Base-by-base conservation (phyloP, 1,140 invertebrate species). In the Megalopta genalis region DNA sequence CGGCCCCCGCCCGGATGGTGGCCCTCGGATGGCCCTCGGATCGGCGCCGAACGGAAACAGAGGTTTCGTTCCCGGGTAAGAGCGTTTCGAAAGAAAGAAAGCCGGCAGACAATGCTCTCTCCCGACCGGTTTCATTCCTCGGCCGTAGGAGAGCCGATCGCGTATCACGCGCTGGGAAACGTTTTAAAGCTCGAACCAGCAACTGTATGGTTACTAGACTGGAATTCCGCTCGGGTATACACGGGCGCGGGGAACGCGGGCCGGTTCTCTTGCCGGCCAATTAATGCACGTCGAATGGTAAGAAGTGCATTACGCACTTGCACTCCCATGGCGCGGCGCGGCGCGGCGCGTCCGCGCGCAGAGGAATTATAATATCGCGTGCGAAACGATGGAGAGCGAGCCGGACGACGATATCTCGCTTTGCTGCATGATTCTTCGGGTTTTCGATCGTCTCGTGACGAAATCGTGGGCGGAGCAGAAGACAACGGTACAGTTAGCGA, bases 191-290 rank as follows among this genome's bases (percentile, higher is more conserved):
- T 73, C 64, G 71, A 74, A 81, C 79, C 84, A 49, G 32, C 83
- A 75, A 85, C 84, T 74, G 83, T 84, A 85, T 86, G 86, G 60
- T 88, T 89, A 89, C 88, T 89, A 89, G 88, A 89, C 88, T 88
- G 88, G 86, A 89, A 87, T 89, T 89, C 88, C 88, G 88, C 84
- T 82, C 27, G 42, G 49, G 49, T 14, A 2, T 59, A 72, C 60
- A 21, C 52, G 18, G 9, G 42, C 42, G 52, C 8, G 57, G 46
- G 84, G 79, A 75, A 78, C 1, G 75, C 81, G 62, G 25, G 74
- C 65, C 27, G 68, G 64, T 39, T 86, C 76, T 86, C 76, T 86
- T 83, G 70, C 85, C 83, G 59, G 73, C 85, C 77, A 86, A 86
- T 86, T 86, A 86, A 86, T 86, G 84, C 81, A 83, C 77, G 74